A percentile compares a stretch with the other conserved stretches of the same genome.
Conservation (phyloP, 2,888 invertebrate species). For the Cheilosia vernalis region DNA sequence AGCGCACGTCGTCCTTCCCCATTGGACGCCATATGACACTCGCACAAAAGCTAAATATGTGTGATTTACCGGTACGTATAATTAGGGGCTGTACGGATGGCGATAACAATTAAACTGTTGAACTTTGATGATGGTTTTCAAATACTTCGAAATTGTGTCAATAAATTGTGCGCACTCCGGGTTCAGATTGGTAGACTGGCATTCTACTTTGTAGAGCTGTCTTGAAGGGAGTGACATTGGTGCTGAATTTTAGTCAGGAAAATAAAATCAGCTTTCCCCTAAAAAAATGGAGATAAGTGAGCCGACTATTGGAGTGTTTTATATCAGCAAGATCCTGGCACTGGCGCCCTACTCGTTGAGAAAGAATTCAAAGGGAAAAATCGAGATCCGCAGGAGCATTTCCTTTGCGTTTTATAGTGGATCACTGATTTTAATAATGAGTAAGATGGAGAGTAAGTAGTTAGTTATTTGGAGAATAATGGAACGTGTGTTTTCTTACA, state of each 20-base stretch:
- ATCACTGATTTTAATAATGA: conserved; percentile 78
- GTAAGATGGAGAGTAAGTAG: conserved; percentile 76
- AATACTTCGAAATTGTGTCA: background rate
- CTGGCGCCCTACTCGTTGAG: conserved; percentile 81
- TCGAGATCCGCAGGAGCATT: conserved; percentile 80
- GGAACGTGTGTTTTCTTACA: conserved; percentile 32
- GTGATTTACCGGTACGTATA: conserved; percentile 31
- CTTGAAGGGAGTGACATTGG: background rate
- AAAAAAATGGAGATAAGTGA: conserved; percentile 81
- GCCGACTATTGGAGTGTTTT: conserved; percentile 80
- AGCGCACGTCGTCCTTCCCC: conserved; percentile 1
- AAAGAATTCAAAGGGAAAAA: conserved; percentile 78
- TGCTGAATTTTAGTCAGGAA: background rate
- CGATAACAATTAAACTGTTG: conserved; percentile 47
- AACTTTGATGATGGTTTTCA: conserved; percentile 4
- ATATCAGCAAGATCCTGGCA: conserved; percentile 80
- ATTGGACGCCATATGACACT: conserved; percentile 32
- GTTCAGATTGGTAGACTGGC: conserved; percentile 20
- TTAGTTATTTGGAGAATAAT: background rate
- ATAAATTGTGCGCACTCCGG: background rate
- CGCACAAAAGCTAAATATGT: conserved; percentile 46
- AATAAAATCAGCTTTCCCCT: background rate
- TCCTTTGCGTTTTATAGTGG: conserved; percentile 80
- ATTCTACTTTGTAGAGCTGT: background rate
- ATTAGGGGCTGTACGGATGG: conserved; percentile 27